phyloP scores from a whole-genome alignment of 2,113 vertebrate species.

The Macquaria australasica region DNA sequence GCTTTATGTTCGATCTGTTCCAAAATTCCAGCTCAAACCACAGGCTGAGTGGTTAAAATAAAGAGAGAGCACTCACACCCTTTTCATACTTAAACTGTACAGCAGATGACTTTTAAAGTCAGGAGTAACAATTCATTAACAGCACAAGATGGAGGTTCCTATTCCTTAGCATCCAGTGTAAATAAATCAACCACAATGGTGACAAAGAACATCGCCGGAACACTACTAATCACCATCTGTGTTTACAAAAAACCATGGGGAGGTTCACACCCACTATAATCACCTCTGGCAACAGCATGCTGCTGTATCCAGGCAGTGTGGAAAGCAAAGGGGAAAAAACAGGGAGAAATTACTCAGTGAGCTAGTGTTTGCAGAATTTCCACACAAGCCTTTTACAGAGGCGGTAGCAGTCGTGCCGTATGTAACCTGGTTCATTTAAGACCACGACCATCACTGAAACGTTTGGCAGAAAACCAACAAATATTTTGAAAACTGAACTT shows the following conservation, averaged over 20 bases:
- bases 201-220: slow-evolving; percentile 19
- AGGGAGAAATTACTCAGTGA: slow-evolving; percentile 49
- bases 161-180: background rate
- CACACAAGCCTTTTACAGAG: background rate
- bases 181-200: background rate
- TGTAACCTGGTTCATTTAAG: background rate
- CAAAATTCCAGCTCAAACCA: slow-evolving; percentile 9
- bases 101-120: background rate
- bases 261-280: slow-evolving; percentile 50
- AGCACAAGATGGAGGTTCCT: background rate
- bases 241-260: slow-evolving; percentile 26
- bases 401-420: too few species aligned
- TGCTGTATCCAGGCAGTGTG: slow-evolving; percentile 43
- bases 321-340: slow-evolving; percentile 35
- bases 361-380: background rate
- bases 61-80: background rate
- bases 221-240: slow-evolving; percentile 27
- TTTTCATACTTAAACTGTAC: background rate
- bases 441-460: background rate
- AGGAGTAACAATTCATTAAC: slow-evolving; percentile 1
- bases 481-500: background rate
- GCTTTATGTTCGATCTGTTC: background rate
- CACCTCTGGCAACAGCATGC: slow-evolving; percentile 37
- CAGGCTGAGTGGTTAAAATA: background rate
- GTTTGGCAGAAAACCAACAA: background rate